Percentiles rank a stretch among this genome's conserved stretches.
Evolutionary conservation across 2,888 invertebrate genomes (phyloP).

Genomic region (Argyresthia albistria): DNA sequence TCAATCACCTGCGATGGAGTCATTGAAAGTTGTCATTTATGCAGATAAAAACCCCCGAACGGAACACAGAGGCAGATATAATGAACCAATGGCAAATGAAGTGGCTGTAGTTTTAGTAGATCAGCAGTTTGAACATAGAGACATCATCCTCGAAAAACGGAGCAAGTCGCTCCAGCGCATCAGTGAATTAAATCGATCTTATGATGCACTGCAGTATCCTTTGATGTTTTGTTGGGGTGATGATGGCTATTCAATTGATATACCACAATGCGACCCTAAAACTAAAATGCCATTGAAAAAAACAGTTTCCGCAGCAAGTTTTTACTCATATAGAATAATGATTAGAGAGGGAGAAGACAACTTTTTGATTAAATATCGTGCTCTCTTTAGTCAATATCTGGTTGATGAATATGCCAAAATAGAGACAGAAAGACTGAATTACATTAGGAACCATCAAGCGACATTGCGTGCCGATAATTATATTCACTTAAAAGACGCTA

Average conservation of each 20-base stretch:
- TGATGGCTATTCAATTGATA: slow-evolving; percentile 11
- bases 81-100: slow-evolving; percentile 18
- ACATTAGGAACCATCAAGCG: slow-evolving; percentile 21
- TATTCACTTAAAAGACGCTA: slow-evolving; percentile 25
- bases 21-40: slow-evolving; percentile 16
- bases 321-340: slow-evolving; percentile 15
- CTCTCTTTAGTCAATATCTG: slow-evolving; percentile 20
- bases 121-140: slow-evolving; percentile 19
- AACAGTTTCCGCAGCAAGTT: slow-evolving; percentile 15
- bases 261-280: slow-evolving; percentile 3
- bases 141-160: slow-evolving; percentile 17
- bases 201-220: slow-evolving; percentile 20
- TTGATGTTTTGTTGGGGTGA: slow-evolving; percentile 17
- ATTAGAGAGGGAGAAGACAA: slow-evolving; percentile 10
- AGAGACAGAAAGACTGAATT: slow-evolving; percentile 25
- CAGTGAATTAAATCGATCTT: slow-evolving; percentile 17
- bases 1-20: slow-evolving; percentile 14
- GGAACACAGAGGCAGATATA: slow-evolving; percentile 17
- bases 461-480: slow-evolving; percentile 20
- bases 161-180: slow-evolving; percentile 16
- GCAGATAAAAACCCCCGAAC: slow-evolving; percentile 16
- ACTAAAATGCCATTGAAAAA: slow-evolving; percentile 2
- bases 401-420: slow-evolving; percentile 25
- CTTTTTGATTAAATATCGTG: slow-evolving; percentile 11
- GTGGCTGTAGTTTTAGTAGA: slow-evolving; percentile 19